Conservation (phyloP, 2,113 vertebrate species). For the Hypocryptadius cinnamomeus region DNA sequence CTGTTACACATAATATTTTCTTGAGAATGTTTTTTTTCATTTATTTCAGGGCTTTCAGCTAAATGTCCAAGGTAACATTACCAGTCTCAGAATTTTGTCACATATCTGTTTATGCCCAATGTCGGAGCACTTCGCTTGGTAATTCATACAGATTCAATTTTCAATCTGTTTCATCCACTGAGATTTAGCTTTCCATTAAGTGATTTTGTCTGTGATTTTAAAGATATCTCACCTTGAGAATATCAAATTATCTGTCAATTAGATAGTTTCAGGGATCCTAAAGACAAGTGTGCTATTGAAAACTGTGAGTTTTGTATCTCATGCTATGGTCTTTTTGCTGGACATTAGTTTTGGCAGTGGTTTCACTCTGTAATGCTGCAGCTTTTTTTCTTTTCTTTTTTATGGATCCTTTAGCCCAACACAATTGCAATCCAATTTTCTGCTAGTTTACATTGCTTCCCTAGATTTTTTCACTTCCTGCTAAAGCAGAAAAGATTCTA, state of each 20-base stretch:
- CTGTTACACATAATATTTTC: background rate
- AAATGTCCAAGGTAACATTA: background rate
- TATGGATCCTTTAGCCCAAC: background rate
- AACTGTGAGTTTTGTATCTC: background rate
- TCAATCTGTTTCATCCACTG: background rate
- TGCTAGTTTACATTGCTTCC: background rate
- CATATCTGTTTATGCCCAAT: background rate
- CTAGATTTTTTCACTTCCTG: background rate
- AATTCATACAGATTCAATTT: background rate
- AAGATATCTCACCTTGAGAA: background rate
- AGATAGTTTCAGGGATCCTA: background rate
- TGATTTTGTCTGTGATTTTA: background rate
- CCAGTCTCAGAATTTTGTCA: background rate
- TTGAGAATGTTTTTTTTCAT: background rate
- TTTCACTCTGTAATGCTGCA: background rate
- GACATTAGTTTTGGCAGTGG: background rate
- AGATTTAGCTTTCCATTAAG: background rate
- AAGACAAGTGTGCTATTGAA: background rate
- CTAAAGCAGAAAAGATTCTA: background rate
- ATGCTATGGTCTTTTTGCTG: background rate
- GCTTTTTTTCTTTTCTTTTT: background rate
- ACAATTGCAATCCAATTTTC: background rate
- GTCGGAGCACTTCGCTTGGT: background rate
- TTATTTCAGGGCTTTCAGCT: background rate
- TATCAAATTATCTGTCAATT: background rate